Evolutionary conservation across 2,113 vertebrate genomes (phyloP).

Genomic region (Corynorhinus townsendii): DNA sequence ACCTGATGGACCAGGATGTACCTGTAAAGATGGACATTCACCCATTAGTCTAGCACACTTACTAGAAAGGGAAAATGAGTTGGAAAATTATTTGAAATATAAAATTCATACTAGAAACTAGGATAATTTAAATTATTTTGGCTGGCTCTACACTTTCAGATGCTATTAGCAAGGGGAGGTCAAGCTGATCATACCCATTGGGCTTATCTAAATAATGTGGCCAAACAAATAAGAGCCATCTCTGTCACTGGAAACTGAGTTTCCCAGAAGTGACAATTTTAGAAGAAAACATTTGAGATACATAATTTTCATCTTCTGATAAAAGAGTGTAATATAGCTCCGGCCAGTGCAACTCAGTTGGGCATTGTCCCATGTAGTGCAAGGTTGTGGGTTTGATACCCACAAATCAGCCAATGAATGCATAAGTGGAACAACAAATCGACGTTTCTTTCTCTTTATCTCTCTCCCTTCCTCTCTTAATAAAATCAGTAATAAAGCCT

Average conservation of each 20-base stretch:
- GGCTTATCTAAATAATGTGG: neutral
- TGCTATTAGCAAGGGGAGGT: neutral
- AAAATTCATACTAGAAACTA: neutral
- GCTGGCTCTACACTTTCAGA: neutral
- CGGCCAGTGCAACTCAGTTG: no score
- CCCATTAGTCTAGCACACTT: neutral
- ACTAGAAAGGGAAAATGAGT: neutral
- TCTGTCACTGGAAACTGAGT: neutral
- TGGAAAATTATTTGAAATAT: neutral
- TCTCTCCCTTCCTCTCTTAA: no score
- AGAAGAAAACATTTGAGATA: neutral
- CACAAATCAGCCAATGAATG: no score
- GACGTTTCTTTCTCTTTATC: no score
- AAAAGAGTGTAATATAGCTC: neutral
- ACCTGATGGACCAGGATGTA: conserved; percentile 91
- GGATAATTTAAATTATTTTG: neutral
- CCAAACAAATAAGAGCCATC: neutral
- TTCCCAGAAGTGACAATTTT: neutral
- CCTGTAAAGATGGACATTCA: conserved; percentile 75
- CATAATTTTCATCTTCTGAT: neutral
- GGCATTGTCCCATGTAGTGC: no score
- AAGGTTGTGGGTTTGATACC: no score
- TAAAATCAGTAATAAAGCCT: no score
- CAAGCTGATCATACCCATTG: neutral
- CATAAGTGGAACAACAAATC: no score